These are phyloP conservation scores for Zophobas morio DNA, from an alignment of 1,140 invertebrate species.

Conservation along the genomic window DNA sequence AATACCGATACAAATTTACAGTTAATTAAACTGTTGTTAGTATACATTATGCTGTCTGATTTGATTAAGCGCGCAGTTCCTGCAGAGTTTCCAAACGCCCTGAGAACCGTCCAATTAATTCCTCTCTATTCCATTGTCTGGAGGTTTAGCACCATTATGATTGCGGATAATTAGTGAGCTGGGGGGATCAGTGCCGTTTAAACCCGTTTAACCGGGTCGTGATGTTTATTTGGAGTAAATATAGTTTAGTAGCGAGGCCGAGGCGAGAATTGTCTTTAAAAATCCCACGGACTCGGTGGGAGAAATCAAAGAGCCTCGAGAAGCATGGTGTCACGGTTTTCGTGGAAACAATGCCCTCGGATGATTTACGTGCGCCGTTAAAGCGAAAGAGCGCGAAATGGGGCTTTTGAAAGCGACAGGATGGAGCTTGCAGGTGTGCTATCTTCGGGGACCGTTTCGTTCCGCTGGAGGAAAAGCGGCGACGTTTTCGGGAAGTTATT, in stretches of 20 bases:
- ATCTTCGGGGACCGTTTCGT: no score
- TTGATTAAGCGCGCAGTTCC: constrained; percentile 11
- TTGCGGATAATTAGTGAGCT: no score
- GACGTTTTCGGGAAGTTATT: no score
- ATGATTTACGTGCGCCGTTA: constrained; percentile 22
- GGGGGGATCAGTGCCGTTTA: constrained; percentile 6
- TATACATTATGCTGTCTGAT: constrained; percentile 18
- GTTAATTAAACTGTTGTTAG: constrained; percentile 36
- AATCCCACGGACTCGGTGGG: constrained; percentile 19
- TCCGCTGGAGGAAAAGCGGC: no score
- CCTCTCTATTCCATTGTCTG: background rate
- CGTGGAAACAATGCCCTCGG: constrained; percentile 33
- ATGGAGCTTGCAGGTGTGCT: background rate
- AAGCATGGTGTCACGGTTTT: constrained; percentile 30
- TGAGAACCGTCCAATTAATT: background rate
- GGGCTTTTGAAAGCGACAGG: constrained; percentile 21
- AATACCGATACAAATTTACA: constrained; percentile 37
- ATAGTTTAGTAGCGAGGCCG: constrained; percentile 28
- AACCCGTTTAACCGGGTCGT: constrained; percentile 36
- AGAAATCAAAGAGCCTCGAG: background rate
- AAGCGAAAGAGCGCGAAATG: background rate
- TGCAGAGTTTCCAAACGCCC: background rate
- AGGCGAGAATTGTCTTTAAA: constrained; percentile 36
- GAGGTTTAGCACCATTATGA: background rate
- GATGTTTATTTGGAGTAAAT: constrained; percentile 42